phyloP scores from a whole-genome alignment of 2,888 invertebrate species.

The Drosophila nigritarsus region DNA sequence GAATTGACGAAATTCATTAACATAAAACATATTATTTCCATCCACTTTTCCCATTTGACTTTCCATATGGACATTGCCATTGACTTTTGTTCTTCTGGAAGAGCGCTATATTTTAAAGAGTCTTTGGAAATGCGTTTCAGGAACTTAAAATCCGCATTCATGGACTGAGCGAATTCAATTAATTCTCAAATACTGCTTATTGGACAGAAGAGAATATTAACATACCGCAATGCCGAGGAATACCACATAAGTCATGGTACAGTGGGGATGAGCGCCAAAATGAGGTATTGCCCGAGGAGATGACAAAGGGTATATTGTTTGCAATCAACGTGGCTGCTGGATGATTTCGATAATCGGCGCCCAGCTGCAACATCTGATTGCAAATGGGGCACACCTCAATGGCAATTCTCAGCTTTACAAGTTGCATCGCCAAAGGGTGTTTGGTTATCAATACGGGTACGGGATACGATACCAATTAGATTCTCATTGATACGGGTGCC shows the following conservation, averaged over 20 bases:
- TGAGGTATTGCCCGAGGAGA: constrained; percentile 92
- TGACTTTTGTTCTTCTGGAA: constrained; percentile 85
- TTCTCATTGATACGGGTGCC: constrained; percentile 89
- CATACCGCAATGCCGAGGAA: constrained; percentile 89
- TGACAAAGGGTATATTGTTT: constrained; percentile 89
- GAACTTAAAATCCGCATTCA: constrained; percentile 88
- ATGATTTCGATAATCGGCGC: constrained; percentile 91
- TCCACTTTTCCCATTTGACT: constrained; percentile 87
- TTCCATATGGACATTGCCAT: constrained; percentile 86
- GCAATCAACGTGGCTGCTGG: constrained; percentile 89
- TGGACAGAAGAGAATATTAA: neutral
- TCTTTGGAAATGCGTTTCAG: constrained; percentile 91
- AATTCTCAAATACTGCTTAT: neutral
- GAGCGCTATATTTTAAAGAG: constrained; percentile 89
- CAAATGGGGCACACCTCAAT: constrained; percentile 92
- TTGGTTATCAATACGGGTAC: no score
- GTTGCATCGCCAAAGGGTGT: constrained; percentile 88
- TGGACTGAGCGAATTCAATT: constrained; percentile 81
- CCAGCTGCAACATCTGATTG: constrained; percentile 90
- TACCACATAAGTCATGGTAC: constrained; percentile 91
- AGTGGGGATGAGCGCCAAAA: constrained; percentile 90
- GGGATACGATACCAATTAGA: no score
- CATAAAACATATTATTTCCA: constrained; percentile 70
- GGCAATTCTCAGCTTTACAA: constrained; percentile 87
- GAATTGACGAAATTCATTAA: neutral